Percentiles rank a stretch among this genome's conserved stretches.
Conservation (phyloP, 2,888 invertebrate genomes). For the Chrysopilus asiliformis region DNA sequence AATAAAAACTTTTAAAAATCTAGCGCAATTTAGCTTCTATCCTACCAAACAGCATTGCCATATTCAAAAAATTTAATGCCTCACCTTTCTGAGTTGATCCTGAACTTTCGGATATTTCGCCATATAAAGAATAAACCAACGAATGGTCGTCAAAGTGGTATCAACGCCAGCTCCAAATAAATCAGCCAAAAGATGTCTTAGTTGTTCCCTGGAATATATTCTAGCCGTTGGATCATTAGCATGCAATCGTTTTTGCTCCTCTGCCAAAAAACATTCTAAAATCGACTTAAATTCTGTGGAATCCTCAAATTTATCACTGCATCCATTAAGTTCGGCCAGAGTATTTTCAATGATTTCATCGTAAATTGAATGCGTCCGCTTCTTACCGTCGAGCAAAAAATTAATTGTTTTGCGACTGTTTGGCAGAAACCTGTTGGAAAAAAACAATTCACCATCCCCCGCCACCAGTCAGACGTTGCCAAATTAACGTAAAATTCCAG, state of each 20-base stretch:
- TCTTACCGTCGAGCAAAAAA: slow-evolving; percentile 53
- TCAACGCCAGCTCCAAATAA: slow-evolving; percentile 78
- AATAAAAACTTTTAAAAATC: too few species aligned
- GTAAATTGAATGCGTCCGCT: slow-evolving; percentile 59
- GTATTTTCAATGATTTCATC: slow-evolving; percentile 46
- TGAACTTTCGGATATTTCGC: slow-evolving; percentile 51
- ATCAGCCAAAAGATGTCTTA: slow-evolving; percentile 64
- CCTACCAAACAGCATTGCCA: too few species aligned
- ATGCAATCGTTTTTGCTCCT: slow-evolving; percentile 41
- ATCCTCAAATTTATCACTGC: slow-evolving; percentile 20
- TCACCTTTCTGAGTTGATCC: slow-evolving; percentile 32
- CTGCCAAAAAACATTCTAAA: slow-evolving; percentile 50
- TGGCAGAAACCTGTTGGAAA: slow-evolving; percentile 31
- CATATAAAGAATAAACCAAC: slow-evolving; percentile 72
- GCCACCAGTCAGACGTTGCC: too few species aligned
- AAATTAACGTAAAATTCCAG: neutral
- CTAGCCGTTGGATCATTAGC: slow-evolving; percentile 33
- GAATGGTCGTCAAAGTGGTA: slow-evolving; percentile 63
- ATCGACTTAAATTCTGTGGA: slow-evolving; percentile 27
- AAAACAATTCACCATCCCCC: too few species aligned
- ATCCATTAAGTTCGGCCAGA: slow-evolving; percentile 22
- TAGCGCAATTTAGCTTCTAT: too few species aligned
- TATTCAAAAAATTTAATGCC: too few species aligned
- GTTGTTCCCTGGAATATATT: slow-evolving; percentile 50
- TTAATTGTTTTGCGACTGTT: slow-evolving; percentile 49